A percentile compares a stretch with the other conserved stretches of the same genome.
These are phyloP conservation scores for Pteruthius melanotis DNA, from an alignment of 2,113 vertebrate species.

Conservation along the genomic window DNA sequence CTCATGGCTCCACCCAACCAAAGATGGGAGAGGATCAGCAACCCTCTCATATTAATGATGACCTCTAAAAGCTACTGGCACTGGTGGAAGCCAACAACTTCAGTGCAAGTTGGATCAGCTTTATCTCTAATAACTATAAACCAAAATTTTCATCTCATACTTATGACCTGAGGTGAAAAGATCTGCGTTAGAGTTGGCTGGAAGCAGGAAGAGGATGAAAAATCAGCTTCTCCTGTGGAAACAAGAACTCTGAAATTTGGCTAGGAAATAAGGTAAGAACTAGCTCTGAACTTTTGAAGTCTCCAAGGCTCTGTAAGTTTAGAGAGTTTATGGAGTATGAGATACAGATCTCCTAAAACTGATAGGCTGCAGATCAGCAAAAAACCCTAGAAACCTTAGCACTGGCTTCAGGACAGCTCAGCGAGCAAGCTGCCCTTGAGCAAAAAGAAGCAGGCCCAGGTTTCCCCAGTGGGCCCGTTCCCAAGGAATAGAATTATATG, in stretches of 20 bases:
- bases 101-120: neutral
- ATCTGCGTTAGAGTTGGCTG: neutral
- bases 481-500: neutral
- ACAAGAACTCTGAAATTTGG: neutral
- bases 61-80: neutral
- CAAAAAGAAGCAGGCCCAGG: neutral
- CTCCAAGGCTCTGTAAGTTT: conserved; percentile 30
- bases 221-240: conserved; percentile 7
- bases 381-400: neutral
- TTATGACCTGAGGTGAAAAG: neutral
- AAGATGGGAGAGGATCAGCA: neutral
- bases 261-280: conserved; percentile 21
- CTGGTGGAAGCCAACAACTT: neutral
- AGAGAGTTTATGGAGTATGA: neutral
- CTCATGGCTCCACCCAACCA: neutral
- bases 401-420: conserved; percentile 4
- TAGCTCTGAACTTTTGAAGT: conserved; percentile 21
- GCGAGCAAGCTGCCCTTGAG: neutral
- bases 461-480: neutral
- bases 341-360: conserved; percentile 4
- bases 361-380: neutral
- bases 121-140: neutral
- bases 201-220: neutral
- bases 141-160: neutral
- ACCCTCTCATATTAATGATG: neutral